Evolutionary conservation across 2,888 invertebrate genomes (phyloP).

Genomic region (Lasioglossum marginatum): DNA sequence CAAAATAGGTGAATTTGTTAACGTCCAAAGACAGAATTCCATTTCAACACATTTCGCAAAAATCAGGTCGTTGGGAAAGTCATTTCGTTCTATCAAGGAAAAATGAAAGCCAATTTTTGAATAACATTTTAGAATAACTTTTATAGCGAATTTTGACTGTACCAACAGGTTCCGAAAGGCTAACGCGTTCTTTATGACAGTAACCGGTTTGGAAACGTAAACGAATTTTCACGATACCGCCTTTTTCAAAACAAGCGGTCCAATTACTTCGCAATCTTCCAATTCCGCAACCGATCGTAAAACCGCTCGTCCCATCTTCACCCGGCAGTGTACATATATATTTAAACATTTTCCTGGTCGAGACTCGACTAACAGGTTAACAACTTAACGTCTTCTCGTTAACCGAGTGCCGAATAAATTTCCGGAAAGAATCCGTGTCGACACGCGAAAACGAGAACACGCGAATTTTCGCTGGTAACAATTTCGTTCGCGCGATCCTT

Average conservation of each 20-base stretch:
- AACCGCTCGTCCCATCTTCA: not conserved
- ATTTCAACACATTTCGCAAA: too few relatives aligned
- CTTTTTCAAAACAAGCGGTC: not conserved
- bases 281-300: not conserved
- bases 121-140: too few relatives aligned
- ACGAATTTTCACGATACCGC: not conserved
- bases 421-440: not conserved
- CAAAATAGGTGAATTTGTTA: too few relatives aligned
- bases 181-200: not conserved
- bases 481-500: not conserved
- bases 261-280: not conserved
- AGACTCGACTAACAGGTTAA: not conserved
- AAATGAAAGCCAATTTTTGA: too few relatives aligned
- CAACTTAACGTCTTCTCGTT: not conserved
- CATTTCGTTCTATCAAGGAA: too few relatives aligned
- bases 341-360: not conserved
- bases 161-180: not conserved
- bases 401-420: not conserved
- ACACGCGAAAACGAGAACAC: not conserved
- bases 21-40: too few relatives aligned
- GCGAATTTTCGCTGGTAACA: not conserved
- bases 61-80: too few relatives aligned
- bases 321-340: not conserved
- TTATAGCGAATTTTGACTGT: not conserved
- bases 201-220: not conserved